Evolutionary conservation across 2,113 vertebrate genomes (phyloP).

Genomic region (Anoura caudifer): DNA sequence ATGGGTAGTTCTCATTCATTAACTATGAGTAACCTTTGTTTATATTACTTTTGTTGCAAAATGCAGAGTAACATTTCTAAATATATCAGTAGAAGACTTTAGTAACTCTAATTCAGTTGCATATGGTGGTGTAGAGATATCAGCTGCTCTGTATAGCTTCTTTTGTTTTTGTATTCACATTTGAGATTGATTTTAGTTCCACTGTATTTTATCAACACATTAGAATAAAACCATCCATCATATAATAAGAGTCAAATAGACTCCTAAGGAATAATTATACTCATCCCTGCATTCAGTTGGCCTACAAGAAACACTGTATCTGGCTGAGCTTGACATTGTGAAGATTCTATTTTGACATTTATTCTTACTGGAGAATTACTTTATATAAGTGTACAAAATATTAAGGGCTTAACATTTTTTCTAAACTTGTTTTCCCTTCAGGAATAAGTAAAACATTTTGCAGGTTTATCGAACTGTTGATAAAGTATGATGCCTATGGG

Average conservation of each 20-base stretch:
- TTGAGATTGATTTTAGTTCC: background rate
- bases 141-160: background rate
- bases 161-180: background rate
- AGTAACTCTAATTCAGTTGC: background rate
- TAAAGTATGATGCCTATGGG: constrained; percentile 11
- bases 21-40: background rate
- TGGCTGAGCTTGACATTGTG: constrained; percentile 39
- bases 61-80: background rate
- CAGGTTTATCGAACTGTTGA: constrained; percentile 59
- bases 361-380: constrained; percentile 45
- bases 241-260: constrained; percentile 8
- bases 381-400: constrained; percentile 41
- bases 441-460: constrained; percentile 65
- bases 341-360: constrained; percentile 25
- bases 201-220: background rate
- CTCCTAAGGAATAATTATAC: background rate
- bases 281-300: background rate
- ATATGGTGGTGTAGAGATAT: background rate
- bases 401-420: constrained; percentile 63
- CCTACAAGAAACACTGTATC: background rate
- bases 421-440: constrained; percentile 54
- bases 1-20: background rate
- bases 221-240: background rate
- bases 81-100: background rate
- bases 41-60: background rate